Percentiles rank a stretch among this genome's conserved stretches.
phyloP scores from a whole-genome alignment of 2,797 vertebrate species.

The Halcyon smyrnensis region DNA sequence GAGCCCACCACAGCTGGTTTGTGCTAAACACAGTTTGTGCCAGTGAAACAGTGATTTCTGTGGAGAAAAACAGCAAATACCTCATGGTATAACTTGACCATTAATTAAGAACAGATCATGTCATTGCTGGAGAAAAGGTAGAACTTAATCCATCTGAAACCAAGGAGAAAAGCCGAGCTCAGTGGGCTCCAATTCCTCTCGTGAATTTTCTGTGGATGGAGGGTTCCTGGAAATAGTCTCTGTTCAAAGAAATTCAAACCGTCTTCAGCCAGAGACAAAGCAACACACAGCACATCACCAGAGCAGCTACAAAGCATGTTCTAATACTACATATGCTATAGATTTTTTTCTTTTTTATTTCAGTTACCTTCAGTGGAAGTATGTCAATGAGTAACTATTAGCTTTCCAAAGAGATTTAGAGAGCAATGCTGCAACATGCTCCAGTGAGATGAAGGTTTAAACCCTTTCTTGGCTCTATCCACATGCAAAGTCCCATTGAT shows the following conservation, averaged over 20 bases:
- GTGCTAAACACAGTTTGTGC: neutral
- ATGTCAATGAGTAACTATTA: neutral
- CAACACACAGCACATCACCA: neutral
- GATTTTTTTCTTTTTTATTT: neutral
- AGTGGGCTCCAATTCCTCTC: neutral
- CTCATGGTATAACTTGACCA: rapidly evolving
- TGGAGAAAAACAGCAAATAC: neutral
- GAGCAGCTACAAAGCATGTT: neutral
- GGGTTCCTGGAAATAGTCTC: neutral
- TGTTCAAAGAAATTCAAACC: neutral
- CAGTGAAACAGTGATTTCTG: neutral
- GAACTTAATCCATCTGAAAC: neutral
- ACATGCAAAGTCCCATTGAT: neutral
- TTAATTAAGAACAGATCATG: neutral
- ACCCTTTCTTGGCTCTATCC: neutral
- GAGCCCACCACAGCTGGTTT: neutral
- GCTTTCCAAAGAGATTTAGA: neutral
- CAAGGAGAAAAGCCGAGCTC: neutral
- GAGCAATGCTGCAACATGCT: neutral
- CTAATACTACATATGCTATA: neutral
- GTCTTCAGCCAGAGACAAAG: neutral
- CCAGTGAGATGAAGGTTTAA: neutral
- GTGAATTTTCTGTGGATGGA: neutral
- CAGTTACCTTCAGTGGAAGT: neutral
- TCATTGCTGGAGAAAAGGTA: neutral